Percentiles rank a stretch among this genome's conserved stretches.
phyloP scores from a whole-genome alignment of 1,140 invertebrate species.

The Tetramorium alpestre region DNA sequence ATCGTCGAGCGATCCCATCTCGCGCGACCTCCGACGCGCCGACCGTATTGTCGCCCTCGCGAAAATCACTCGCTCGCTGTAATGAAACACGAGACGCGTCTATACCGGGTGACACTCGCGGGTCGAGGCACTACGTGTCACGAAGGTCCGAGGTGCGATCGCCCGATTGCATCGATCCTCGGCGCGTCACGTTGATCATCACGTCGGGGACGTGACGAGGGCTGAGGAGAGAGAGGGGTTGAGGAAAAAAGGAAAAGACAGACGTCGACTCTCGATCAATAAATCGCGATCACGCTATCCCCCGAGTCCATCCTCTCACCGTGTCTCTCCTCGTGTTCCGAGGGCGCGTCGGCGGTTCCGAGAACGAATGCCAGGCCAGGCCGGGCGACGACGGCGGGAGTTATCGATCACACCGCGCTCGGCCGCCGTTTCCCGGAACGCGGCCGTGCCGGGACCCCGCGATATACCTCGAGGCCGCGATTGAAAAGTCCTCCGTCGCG shows the following conservation, averaged over 20 bases:
- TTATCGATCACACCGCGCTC: not conserved
- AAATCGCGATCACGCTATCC: not conserved
- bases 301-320: not conserved
- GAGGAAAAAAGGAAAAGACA: not conserved
- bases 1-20: conserved; percentile 23
- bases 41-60: no score
- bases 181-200: not conserved
- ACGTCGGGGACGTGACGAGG: not conserved
- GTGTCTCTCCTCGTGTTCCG: not conserved
- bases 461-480: not conserved
- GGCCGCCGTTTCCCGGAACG: not conserved
- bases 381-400: no score
- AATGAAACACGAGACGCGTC: not conserved
- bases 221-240: not conserved
- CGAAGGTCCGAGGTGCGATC: not conserved
- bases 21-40: no score
- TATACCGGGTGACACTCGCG: not conserved
- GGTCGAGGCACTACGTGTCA: not conserved
- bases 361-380: not conserved
- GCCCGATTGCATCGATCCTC: not conserved
- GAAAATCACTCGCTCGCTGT: not conserved
- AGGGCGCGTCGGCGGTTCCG: not conserved
- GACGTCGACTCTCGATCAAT: not conserved
- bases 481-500: no score
- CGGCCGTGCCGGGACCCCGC: no score